Evolutionary conservation across 2,888 invertebrate genomes (phyloP), one percentile per base, ranked within the genome.

Genomic region (Troides aeacus): DNA sequence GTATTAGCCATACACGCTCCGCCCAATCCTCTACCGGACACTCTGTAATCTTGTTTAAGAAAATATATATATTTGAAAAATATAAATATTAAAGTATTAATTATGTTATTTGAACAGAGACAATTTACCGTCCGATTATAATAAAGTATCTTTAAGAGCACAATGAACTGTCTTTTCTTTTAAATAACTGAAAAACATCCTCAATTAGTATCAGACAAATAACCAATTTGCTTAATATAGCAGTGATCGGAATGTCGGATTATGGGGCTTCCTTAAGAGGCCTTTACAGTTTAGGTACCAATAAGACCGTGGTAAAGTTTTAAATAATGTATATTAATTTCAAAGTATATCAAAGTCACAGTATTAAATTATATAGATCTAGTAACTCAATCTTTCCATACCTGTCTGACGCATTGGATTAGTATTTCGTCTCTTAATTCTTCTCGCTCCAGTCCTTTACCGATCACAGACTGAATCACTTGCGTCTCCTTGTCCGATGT

Each of bases 391-490:
- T n/a, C 1, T 53, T 53, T 53, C 65, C 76, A 75, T 66, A 92
- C 95, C 89, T 97, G 97, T 78, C 98, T 93, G 80, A 97, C 96
- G 78, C 97, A 96, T 79, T 97, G 97, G 17, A 97, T 96, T 74
- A 97, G 95, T 76, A 99, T 96, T 90, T 99, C 99, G 84, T 99
- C 99, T 12, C 98, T 89, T 12, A 99, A 86, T 84, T 99, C 98
- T 79, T 98, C 98, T 15, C 98, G 93, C 84, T 98, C 98, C 72
- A 99, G 94, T 0, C 98, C 98, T 76, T 96, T 95, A 0, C 96
- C 95, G 67, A 98, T 96, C 72, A 97, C 95, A 1, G 95, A 95
- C 83, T 98, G 98, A 74, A 98, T 97, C 6, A 96, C 95, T 77
- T 95, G 94, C 0, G 97, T 94, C 85, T 98, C 98, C 63, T 95